These are phyloP conservation scores for Spatula versicolor DNA, from an alignment of 2,797 vertebrate species.

Conservation along the genomic window DNA sequence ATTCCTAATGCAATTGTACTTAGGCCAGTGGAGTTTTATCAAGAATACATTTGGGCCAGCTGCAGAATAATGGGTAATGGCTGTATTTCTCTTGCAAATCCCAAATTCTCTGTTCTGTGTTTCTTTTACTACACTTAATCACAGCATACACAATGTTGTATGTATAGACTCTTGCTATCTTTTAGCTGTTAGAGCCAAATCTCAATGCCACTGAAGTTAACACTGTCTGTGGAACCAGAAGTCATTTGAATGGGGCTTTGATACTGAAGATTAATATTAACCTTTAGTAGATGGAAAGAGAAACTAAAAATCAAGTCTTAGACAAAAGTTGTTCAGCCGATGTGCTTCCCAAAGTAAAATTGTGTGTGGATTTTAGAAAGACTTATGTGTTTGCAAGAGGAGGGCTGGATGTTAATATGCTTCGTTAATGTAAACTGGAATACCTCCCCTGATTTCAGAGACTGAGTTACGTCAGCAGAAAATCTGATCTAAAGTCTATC, in stretches of 20 bases:
- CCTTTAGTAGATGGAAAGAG: neutral
- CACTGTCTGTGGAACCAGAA: neutral
- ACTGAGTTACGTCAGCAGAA: neutral
- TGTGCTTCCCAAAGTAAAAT: neutral
- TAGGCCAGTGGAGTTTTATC: neutral
- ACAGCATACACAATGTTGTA: rapidly evolving
- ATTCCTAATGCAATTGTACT: neutral
- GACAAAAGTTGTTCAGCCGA: neutral
- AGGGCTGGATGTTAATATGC: neutral
- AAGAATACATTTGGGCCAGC: neutral
- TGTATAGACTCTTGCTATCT: neutral
- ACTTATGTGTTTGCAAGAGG: neutral
- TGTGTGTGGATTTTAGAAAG: neutral
- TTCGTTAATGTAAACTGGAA: neutral
- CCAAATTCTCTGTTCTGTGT: neutral
- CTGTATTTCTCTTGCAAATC: neutral
- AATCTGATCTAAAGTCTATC: neutral
- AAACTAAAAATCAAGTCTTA: neutral
- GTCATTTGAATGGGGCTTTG: neutral
- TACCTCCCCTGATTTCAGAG: neutral
- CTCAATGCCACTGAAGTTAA: neutral
- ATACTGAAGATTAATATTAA: neutral
- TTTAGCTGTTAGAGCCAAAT: neutral
- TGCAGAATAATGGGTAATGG: neutral
- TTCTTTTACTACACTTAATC: neutral